phyloP scores from a whole-genome alignment of 2,888 invertebrate genomes.

The Eupithecia subfuscata region DNA sequence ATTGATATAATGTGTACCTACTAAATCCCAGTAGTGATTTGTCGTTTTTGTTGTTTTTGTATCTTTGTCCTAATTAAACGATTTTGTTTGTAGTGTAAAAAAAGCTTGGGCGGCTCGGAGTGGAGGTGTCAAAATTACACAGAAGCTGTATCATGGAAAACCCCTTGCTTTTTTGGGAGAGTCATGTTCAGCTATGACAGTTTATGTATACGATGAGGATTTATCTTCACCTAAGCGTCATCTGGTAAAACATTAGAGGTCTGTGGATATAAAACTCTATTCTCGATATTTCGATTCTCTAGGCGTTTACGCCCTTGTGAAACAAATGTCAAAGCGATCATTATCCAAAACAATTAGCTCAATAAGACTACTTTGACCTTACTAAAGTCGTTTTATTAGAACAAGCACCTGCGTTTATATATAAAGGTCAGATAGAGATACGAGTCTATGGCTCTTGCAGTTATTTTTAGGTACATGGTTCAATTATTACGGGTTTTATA shows the following conservation, averaged over 20 bases:
- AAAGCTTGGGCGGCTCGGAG: no score
- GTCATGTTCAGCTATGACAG: no score
- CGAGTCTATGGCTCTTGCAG: neutral
- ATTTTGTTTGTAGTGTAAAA: no score
- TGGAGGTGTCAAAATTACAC: no score
- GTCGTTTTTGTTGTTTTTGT: no score
- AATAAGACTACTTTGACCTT: conserved; percentile 25
- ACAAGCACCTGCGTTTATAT: conserved; percentile 22
- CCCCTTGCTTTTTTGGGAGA: no score
- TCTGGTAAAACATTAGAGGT: neutral
- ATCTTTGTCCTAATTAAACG: no score
- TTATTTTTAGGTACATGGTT: neutral
- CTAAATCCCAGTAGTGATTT: no score
- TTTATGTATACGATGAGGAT: no score
- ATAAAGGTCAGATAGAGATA: conserved; percentile 7
- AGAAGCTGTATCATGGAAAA: no score
- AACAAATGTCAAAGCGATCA: conserved; percentile 6
- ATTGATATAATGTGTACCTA: no score
- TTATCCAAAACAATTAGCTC: conserved; percentile 6
- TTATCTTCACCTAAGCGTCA: neutral
- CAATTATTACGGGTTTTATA: neutral
- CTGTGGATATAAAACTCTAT: no score
- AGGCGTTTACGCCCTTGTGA: neutral
- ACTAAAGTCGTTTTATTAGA: conserved; percentile 16
- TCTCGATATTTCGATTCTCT: neutral